Conservation (phyloP, 2,113 vertebrate species). For the Reinhardtius hippoglossoides region DNA sequence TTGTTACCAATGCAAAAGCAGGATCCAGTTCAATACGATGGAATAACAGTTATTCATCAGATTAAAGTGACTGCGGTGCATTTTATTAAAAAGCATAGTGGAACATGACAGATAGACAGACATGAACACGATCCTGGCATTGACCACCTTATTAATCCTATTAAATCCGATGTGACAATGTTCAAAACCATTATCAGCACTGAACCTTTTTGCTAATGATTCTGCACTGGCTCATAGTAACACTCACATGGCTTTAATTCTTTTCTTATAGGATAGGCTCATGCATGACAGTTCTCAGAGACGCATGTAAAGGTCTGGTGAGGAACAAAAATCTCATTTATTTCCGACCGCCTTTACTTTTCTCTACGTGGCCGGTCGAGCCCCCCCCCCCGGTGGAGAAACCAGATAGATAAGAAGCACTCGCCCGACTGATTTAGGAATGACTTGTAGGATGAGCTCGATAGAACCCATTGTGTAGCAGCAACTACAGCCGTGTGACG, state of each 20-base stretch:
- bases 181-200: background rate
- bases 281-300: constrained; percentile 8
- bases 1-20: constrained; percentile 10
- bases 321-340: background rate
- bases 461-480: constrained; percentile 44
- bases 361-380: no score
- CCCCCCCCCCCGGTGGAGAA: background rate
- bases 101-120: no score
- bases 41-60: background rate
- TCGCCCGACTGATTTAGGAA: constrained; percentile 41
- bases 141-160: no score
- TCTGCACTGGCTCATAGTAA: constrained; percentile 6
- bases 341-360: background rate
- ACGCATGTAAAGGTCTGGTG: constrained; percentile 9
- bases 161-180: background rate
- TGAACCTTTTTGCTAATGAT: background rate
- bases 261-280: background rate
- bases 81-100: background rate
- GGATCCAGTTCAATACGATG: background rate
- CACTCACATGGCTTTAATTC: background rate
- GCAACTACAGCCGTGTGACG: constrained; percentile 42
- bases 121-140: no score
- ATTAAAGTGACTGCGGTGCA: background rate
- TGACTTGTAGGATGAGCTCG: constrained; percentile 10
- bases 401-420: constrained; percentile 31